These are phyloP conservation scores for Centropristis striata DNA, from an alignment of 2,113 vertebrate species.

Conservation along the genomic window DNA sequence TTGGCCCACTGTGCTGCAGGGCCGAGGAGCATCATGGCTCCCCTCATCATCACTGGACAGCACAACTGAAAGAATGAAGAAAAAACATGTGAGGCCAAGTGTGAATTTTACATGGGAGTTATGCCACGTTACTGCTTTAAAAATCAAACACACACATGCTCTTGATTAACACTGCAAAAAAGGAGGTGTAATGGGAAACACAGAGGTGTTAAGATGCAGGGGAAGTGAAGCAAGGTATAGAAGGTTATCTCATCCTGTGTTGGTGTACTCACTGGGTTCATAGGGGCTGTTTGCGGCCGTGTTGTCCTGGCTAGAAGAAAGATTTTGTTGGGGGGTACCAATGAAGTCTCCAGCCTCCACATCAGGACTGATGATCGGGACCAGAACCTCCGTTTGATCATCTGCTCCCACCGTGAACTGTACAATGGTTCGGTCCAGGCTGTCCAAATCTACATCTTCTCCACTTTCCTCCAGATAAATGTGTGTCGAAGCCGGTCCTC, in stretches of 20 bases:
- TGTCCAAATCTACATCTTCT: conserved; percentile 44
- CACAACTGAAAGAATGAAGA: conserved; percentile 75
- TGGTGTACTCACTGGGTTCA: conserved; percentile 80
- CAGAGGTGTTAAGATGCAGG: background rate
- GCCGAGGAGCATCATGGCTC: background rate
- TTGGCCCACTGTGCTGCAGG: background rate
- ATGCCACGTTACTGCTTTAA: background rate
- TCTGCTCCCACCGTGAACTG: conserved; percentile 66
- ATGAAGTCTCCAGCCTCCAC: background rate
- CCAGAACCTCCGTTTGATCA: conserved; percentile 9
- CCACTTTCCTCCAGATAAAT: conserved; percentile 13
- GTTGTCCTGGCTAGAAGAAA: conserved; percentile 15
- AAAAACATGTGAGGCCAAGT: background rate
- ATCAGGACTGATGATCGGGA: conserved; percentile 3
- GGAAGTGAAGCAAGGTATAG: too few species aligned
- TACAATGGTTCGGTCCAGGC: conserved; percentile 48
- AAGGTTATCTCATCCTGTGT: too few species aligned
- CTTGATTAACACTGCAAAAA: background rate
- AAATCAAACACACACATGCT: background rate
- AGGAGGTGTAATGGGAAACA: background rate
- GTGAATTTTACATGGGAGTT: background rate
- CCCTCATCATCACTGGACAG: conserved; percentile 86
- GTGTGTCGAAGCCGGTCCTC: background rate
- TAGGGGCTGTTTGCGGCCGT: background rate
- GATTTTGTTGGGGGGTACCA: background rate